Evolutionary conservation across 2,888 invertebrate genomes (phyloP).

Genomic region (Andrena chrysosceles): DNA sequence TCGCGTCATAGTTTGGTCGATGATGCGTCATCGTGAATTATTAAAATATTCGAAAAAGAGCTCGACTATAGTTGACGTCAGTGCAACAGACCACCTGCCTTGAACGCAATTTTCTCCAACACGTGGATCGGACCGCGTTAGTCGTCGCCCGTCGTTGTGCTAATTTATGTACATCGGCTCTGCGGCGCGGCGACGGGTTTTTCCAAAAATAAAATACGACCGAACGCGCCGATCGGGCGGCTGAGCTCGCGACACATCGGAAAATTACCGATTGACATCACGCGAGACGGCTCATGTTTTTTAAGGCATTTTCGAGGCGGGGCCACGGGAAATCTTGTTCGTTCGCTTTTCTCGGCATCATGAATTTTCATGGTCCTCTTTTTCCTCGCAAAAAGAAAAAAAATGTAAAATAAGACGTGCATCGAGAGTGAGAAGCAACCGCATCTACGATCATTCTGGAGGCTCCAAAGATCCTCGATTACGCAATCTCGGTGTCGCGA

Average conservation of each 20-base stretch:
- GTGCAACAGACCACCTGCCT: conserved; percentile 55
- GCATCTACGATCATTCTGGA: conserved; percentile 13
- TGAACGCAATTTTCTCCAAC: conserved; percentile 60
- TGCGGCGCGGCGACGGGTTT: conserved; percentile 41
- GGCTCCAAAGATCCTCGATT: conserved; percentile 3
- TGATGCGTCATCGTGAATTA: conserved; percentile 59
- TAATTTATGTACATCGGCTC: conserved; percentile 48
- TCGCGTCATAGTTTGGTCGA: conserved; percentile 47
- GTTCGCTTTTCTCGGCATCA: conserved; percentile 8
- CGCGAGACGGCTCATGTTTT: neutral
- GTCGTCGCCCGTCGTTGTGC: conserved; percentile 17
- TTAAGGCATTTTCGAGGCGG: conserved; percentile 13
- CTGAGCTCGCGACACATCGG: conserved; percentile 30
- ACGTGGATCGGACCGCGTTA: conserved; percentile 32
- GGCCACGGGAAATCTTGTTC: neutral
- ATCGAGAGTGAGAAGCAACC: neutral
- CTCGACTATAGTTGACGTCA: conserved; percentile 63
- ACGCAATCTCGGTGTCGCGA: conserved; percentile 13
- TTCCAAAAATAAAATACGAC: conserved; percentile 59
- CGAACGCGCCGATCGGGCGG: conserved; percentile 10
- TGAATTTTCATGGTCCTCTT: conserved; percentile 28
- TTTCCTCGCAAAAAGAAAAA: neutral
- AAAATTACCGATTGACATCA: conserved; percentile 58
- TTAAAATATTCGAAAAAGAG: conserved; percentile 65
- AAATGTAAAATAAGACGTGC: neutral